These are phyloP conservation scores for Oryctolagus cuniculus DNA, from an alignment of 2,113 vertebrate species.

Conservation along the genomic window DNA sequence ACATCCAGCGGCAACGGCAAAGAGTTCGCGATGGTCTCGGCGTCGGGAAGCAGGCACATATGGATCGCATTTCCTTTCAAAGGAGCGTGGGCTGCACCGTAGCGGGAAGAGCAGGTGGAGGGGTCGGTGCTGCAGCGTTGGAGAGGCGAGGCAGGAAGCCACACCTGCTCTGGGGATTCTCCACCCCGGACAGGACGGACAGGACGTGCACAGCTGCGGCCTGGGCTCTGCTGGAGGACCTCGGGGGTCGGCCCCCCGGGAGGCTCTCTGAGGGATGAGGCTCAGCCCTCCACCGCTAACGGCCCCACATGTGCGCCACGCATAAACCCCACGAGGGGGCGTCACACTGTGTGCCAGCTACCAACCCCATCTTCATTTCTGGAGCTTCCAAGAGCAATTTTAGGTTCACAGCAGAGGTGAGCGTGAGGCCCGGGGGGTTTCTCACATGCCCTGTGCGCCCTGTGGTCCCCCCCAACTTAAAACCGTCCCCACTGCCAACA, in stretches of 20 bases:
- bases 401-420: not conserved
- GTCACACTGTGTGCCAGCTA: not conserved
- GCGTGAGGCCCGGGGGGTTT: not conserved
- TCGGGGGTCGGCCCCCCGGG: not conserved
- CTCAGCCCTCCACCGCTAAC: not conserved
- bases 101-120: not conserved
- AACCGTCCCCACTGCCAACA: no score
- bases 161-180: not conserved
- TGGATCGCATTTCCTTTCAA: conserved; percentile 68
- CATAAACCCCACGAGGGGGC: no score
- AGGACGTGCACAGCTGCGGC: not conserved
- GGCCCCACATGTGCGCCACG: no score
- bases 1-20: conserved; percentile 56
- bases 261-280: not conserved
- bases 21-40: conserved; percentile 45
- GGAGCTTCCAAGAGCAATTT: not conserved
- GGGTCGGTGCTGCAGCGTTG: not conserved
- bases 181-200: no score
- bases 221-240: not conserved
- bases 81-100: conserved; percentile 1
- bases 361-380: not conserved
- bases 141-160: not conserved
- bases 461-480: no score
- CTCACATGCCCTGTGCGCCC: no score
- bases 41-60: conserved; percentile 47